phyloP scores from a whole-genome alignment of 2,888 invertebrate species.

The Eupsilia transversa region DNA sequence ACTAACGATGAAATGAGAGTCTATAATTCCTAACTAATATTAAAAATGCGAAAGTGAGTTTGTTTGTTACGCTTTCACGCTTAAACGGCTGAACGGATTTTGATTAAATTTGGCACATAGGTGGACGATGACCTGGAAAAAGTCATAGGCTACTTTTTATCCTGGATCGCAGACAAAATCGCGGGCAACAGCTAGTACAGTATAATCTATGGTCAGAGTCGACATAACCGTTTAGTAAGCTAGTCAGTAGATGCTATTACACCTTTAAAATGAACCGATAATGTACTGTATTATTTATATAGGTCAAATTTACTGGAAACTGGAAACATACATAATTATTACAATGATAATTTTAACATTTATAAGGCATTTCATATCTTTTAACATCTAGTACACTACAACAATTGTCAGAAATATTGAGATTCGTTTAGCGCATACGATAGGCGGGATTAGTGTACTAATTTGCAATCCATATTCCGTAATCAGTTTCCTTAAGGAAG shows the following conservation, averaged over 20 bases:
- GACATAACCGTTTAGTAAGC: background rate
- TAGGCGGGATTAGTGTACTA: conserved; percentile 58
- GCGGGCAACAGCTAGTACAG: no score
- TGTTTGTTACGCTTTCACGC: no score
- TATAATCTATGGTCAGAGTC: no score
- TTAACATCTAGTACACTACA: conserved; percentile 60
- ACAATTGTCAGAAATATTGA: conserved; percentile 53
- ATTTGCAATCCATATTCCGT: conserved; percentile 2
- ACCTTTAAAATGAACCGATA: background rate
- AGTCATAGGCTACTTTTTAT: no score
- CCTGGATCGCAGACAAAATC: no score
- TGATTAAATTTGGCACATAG: no score
- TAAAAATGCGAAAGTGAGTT: no score
- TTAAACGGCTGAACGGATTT: no score
- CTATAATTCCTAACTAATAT: no score
- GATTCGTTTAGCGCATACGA: conserved; percentile 59
- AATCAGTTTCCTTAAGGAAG: background rate
- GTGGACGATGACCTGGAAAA: no score
- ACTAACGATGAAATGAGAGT: background rate
- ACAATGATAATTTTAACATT: conserved; percentile 73
- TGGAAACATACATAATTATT: conserved; percentile 75
- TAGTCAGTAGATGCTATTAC: background rate
- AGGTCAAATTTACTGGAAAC: no score
- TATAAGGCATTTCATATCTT: conserved; percentile 73
- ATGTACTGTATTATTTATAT: no score